phyloP scores from a whole-genome alignment of 2,888 invertebrate genomes.

The Melikaiella ostensackeni region DNA sequence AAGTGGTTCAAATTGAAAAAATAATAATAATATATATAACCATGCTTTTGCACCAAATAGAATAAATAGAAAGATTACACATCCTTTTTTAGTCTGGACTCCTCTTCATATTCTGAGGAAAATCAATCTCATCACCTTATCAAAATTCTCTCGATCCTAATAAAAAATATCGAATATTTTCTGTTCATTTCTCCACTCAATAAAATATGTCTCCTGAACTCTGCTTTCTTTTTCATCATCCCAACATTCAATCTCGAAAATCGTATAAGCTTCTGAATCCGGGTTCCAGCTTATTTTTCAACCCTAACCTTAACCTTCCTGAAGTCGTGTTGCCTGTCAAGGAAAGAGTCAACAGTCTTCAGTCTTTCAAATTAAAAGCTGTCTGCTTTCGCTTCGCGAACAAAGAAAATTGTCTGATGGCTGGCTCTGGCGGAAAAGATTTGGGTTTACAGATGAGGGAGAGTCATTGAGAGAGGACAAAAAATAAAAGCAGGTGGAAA shows the following conservation, averaged over 20 bases:
- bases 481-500: slow-evolving; percentile 31
- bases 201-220: background rate
- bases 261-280: slow-evolving; percentile 39
- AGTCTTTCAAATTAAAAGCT: slow-evolving; percentile 25
- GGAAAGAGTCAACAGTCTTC: slow-evolving; percentile 7
- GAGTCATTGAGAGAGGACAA: slow-evolving; percentile 35
- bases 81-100: no score
- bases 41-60: no score
- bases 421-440: background rate
- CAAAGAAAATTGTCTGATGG: slow-evolving; percentile 7
- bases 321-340: slow-evolving; percentile 8
- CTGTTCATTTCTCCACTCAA: background rate
- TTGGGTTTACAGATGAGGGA: slow-evolving; percentile 12
- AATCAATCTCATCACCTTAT: no score
- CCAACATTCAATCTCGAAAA: background rate
- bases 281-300: background rate
- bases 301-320: slow-evolving; percentile 35
- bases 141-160: no score
- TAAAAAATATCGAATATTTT: no score
- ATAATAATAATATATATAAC: no score
- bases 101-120: no score
- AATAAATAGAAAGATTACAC: no score
- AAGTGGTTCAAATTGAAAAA: no score
- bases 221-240: background rate
- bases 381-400: slow-evolving; percentile 13